phyloP scores from a whole-genome alignment of 2,888 invertebrate genomes.

The Nyleta sp. region DNA sequence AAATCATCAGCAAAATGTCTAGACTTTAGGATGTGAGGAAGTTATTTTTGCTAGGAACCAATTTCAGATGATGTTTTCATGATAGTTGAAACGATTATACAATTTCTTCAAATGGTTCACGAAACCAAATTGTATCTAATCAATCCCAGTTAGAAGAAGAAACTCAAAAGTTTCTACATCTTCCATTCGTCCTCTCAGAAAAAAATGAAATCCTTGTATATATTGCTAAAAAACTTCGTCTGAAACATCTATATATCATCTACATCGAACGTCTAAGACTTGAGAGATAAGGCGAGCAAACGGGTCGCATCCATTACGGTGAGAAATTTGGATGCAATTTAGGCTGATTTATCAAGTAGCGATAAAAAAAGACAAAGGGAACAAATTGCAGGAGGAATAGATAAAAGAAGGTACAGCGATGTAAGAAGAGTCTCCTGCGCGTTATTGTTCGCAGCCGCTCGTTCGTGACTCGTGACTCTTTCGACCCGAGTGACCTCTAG shows the following conservation, averaged over 20 bases:
- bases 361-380: constrained; percentile 58
- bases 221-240: not conserved
- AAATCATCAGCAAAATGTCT: too few relatives aligned
- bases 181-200: too few relatives aligned
- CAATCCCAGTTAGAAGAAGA: too few relatives aligned
- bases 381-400: constrained; percentile 50
- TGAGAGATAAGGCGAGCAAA: constrained; percentile 10
- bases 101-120: too few relatives aligned
- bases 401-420: constrained; percentile 60
- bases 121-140: too few relatives aligned
- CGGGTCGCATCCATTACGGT: constrained; percentile 14
- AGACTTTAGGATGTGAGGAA: too few relatives aligned
- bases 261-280: not conserved
- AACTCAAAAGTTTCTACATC: too few relatives aligned
- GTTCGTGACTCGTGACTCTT: constrained; percentile 82
- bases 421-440: constrained; percentile 73
- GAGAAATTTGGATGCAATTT: constrained; percentile 46
- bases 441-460: constrained; percentile 81
- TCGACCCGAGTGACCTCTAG: constrained; percentile 81
- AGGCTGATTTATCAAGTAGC: constrained; percentile 58
- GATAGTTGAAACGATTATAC: too few relatives aligned
- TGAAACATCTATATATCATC: constrained; percentile 12
- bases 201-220: too few relatives aligned
- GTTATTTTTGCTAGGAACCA: too few relatives aligned
- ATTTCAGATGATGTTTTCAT: too few relatives aligned